Percentiles rank a stretch among this genome's conserved stretches.
phyloP scores from a whole-genome alignment of 2,888 invertebrate species.

The Melinopterus prodromus region DNA sequence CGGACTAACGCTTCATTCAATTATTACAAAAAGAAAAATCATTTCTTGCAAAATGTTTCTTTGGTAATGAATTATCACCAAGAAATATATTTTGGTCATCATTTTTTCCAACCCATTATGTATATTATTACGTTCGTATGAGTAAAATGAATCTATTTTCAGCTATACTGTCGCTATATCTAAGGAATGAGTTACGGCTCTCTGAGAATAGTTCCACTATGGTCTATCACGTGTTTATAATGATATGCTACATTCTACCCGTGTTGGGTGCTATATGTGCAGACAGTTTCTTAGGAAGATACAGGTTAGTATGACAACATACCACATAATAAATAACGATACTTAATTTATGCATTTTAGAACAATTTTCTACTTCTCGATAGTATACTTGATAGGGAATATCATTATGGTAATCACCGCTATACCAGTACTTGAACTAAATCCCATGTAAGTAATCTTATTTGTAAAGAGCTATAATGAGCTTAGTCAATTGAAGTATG shows the following conservation, averaged over 20 bases:
- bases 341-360: slow-evolving; percentile 57
- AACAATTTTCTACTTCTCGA: slow-evolving; percentile 88
- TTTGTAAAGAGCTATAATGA: not conserved
- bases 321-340: not conserved
- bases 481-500: too few relatives aligned
- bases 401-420: slow-evolving; percentile 77
- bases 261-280: slow-evolving; percentile 92
- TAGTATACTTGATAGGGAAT: slow-evolving; percentile 88
- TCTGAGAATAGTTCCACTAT: slow-evolving; percentile 79
- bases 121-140: too few relatives aligned
- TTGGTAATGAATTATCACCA: too few relatives aligned
- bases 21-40: too few relatives aligned
- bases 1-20: too few relatives aligned
- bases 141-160: slow-evolving; percentile 50
- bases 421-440: slow-evolving; percentile 68
- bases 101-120: too few relatives aligned
- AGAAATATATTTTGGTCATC: too few relatives aligned
- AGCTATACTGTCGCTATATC: slow-evolving; percentile 94
- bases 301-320: slow-evolving; percentile 28
- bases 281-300: slow-evolving; percentile 92
- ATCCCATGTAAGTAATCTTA: slow-evolving; percentile 51
- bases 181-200: slow-evolving; percentile 80
- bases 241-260: slow-evolving; percentile 91
- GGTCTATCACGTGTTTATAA: slow-evolving; percentile 88
- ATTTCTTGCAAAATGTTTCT: too few relatives aligned